phyloP scores from a whole-genome alignment of 2,113 vertebrate genomes.

The Pterocles orientalis region DNA sequence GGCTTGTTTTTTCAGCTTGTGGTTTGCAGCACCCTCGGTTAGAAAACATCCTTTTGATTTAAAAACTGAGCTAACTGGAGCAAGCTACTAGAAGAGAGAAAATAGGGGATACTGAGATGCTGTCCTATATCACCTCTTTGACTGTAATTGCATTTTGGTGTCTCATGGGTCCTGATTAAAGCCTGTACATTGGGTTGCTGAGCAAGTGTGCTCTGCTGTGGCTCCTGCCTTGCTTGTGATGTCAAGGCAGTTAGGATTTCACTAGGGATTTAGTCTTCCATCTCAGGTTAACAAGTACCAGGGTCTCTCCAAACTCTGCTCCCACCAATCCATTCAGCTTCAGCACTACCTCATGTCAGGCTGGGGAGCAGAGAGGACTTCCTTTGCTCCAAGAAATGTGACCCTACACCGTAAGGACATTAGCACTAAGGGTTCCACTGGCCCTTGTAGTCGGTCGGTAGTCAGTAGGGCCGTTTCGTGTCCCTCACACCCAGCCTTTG shows the following conservation, averaged over 20 bases:
- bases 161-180: not conserved
- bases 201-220: not conserved
- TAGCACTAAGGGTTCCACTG: not conserved
- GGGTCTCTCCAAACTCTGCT: not conserved
- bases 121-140: not conserved
- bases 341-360: not conserved
- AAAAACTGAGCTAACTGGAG: not conserved
- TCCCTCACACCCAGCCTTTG: not conserved
- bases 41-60: not conserved
- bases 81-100: not conserved
- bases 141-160: not conserved
- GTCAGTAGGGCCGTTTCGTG: not conserved
- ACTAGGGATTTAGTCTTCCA: not conserved
- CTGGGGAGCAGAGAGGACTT: not conserved
- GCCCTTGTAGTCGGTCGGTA: not conserved
- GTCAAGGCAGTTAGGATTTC: not conserved
- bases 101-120: not conserved
- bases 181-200: rapidly evolving
- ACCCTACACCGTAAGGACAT: rapidly evolving
- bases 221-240: not conserved
- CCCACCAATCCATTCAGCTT: rapidly evolving
- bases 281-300: not conserved
- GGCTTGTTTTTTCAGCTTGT: not conserved
- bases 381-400: not conserved
- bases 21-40: not conserved